Conservation (phyloP, 2,888 invertebrate species). For the Agonopterix subpropinquella region DNA sequence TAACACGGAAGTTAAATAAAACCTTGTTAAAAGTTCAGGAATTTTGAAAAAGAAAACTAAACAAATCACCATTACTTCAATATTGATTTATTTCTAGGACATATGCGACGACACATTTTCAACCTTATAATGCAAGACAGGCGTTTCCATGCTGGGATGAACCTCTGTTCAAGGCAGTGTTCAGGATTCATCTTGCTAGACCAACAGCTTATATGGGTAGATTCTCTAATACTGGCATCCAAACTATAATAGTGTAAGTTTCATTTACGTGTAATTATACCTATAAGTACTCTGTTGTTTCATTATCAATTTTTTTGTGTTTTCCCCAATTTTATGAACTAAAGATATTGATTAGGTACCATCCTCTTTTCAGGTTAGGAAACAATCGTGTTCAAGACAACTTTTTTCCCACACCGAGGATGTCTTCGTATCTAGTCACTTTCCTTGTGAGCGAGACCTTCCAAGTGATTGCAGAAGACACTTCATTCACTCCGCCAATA, state of each 20-base stretch:
- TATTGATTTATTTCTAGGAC: slow-evolving; percentile 31
- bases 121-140: slow-evolving; percentile 84
- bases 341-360: neutral
- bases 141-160: slow-evolving; percentile 94
- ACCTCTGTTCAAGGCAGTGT: slow-evolving; percentile 86
- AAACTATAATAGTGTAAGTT: slow-evolving; percentile 31
- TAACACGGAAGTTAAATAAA: neutral
- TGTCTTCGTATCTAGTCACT: slow-evolving; percentile 91
- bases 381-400: slow-evolving; percentile 32
- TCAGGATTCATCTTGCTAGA: slow-evolving; percentile 79
- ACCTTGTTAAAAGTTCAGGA: neutral
- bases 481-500: slow-evolving; percentile 42
- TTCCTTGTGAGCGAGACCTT: slow-evolving; percentile 80
- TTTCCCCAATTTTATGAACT: neutral
- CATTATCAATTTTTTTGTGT: too few relatives aligned
- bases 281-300: too few relatives aligned
- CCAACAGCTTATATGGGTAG: slow-evolving; percentile 60
- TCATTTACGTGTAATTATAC: too few relatives aligned
- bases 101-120: slow-evolving; percentile 83
- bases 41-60: too few relatives aligned
- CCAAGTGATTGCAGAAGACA: slow-evolving; percentile 49
- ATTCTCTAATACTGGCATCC: slow-evolving; percentile 78
- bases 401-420: slow-evolving; percentile 76
- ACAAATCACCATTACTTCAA: neutral
- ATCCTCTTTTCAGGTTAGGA: slow-evolving; percentile 21